Conservation (phyloP, 2,797 vertebrate genomes). For the Takifugu ocellatus region DNA sequence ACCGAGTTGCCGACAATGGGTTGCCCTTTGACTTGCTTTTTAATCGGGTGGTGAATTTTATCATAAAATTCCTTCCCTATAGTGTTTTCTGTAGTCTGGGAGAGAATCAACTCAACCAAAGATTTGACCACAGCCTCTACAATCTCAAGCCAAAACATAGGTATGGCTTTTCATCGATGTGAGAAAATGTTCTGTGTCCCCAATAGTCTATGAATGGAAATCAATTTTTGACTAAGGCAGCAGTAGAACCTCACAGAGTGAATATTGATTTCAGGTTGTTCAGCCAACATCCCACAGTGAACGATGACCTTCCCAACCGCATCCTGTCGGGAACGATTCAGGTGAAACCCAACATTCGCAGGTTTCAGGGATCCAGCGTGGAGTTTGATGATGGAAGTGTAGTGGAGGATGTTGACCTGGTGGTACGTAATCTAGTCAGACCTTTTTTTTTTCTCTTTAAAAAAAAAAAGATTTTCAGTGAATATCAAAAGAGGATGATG, state of each 20-base stretch:
- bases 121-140: conserved; percentile 74
- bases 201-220: no score
- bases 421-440: conserved; percentile 45
- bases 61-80: conserved; percentile 23
- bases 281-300: conserved; percentile 75
- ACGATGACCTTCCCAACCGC: conserved; percentile 79
- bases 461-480: no score
- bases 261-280: conserved; percentile 57
- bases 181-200: no score
- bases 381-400: conserved; percentile 78
- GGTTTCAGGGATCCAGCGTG: conserved; percentile 71
- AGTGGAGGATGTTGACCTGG: conserved; percentile 74
- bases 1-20: conserved; percentile 69
- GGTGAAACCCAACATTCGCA: conserved; percentile 74
- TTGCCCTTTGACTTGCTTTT: conserved; percentile 61
- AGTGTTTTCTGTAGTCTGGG: conserved; percentile 25
- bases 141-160: conserved; percentile 87
- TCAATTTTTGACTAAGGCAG: no score
- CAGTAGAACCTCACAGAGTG: not conserved
- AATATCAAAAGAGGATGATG: no score
- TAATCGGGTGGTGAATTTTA: fast-evolving
- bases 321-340: conserved; percentile 77
- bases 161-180: conserved; percentile 54
- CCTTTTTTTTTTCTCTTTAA: no score
- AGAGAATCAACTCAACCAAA: conserved; percentile 63